Evolutionary conservation across 1,140 invertebrate genomes (phyloP).

Genomic region (Drosophila bocki): DNA sequence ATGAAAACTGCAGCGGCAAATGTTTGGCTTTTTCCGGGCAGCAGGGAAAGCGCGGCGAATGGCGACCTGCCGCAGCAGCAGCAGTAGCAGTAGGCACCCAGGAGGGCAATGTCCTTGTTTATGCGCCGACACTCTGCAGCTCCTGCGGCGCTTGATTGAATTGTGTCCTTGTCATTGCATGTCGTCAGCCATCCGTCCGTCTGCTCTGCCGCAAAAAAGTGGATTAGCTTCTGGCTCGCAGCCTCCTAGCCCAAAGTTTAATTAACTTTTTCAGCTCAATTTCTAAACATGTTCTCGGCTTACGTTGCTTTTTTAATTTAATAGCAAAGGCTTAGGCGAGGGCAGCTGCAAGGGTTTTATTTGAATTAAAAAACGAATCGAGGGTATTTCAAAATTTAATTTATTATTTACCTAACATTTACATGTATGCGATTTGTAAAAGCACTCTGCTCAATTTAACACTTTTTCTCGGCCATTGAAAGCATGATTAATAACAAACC

Average conservation of each 20-base stretch:
- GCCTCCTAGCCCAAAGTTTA: constrained; percentile 51
- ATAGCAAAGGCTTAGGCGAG: constrained; percentile 1
- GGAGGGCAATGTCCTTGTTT: constrained; percentile 82
- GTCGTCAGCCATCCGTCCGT: constrained; percentile 31
- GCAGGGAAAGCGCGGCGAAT: background rate
- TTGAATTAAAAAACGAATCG: no score
- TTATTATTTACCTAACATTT: background rate
- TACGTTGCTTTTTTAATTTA: constrained; percentile 3
- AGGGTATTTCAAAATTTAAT: background rate
- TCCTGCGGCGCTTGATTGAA: constrained; percentile 73
- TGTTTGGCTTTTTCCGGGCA: constrained; percentile 44
- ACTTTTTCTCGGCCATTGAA: background rate
- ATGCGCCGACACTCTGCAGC: constrained; percentile 65
- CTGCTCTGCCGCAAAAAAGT: background rate
- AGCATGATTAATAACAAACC: constrained; percentile 18
- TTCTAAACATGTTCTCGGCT: constrained; percentile 58
- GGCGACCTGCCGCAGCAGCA: constrained; percentile 26
- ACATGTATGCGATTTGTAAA: constrained; percentile 10
- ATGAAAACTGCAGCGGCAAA: constrained; percentile 78
- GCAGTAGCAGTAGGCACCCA: constrained; percentile 43
- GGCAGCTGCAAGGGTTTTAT: background rate
- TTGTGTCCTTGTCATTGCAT: constrained; percentile 77
- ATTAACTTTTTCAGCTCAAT: constrained; percentile 74
- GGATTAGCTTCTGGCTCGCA: background rate
- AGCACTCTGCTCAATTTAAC: constrained; percentile 1